Base-by-base conservation (phyloP, 2,797 vertebrate genomes). In the Malurus leucopterus region DNA sequence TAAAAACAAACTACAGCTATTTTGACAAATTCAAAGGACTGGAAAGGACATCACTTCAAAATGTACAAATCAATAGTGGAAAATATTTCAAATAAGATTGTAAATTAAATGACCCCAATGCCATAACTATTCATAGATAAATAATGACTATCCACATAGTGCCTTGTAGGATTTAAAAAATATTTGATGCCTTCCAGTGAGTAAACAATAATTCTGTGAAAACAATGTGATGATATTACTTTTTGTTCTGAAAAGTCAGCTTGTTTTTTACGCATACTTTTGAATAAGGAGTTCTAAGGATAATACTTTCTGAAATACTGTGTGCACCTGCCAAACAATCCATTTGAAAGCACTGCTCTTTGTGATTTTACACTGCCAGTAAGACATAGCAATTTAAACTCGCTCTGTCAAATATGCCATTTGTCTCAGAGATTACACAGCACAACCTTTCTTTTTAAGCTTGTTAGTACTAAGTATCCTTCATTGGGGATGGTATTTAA, bases 341-440 rank as follows among this genome's bases (percentile, higher is more conserved):
- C 64, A 89, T 91, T 57, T 92, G 61, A 85, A 89, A 95, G 68
- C n/a, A 63, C n/a, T 41, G 23, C 43, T 88, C 65, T 58, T 61
- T 63, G 44, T 69, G 24, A 73, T 95, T 95, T 88, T 90, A 93
- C 54, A 83, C 65, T 84, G 74, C 41, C 43, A 71, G n/a, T 68
- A 89, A 91, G 74, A 89, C 71, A 53, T 3, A 73, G 91, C 69
- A 93, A 58, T 91, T 92, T 92, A 65, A 84, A 89, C 14, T 59
- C 2, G 1, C 73, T 77, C 72, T 90, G 83, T 83, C 65, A 75
- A 85, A 92, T 76, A 82, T 5, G 9, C 49, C 26, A 70, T 59
- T 91, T 93, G 59, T 91, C 64, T 82, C 88, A 81, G 72, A 87
- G 67, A 91, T 87, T 88, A 87, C 51, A 63, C 67, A 87, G 61